Evolutionary conservation across 37 sponge, comb jelly and placozoan genomes (phyloP).

Genomic region (Haliclona indistincta): DNA sequence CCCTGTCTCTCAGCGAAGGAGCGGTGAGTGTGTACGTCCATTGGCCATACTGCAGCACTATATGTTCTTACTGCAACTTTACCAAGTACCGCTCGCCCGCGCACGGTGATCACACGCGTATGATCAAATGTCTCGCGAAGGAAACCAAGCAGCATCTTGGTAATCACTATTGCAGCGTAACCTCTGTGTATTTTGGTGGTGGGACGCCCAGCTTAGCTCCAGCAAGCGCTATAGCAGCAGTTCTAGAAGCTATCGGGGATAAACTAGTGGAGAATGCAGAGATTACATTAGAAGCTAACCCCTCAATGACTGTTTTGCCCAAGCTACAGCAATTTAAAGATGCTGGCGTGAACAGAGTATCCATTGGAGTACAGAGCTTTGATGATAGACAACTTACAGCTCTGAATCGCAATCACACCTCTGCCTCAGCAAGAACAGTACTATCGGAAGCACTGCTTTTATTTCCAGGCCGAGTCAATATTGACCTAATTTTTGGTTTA

Average conservation of each 20-base stretch:
- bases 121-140: constrained; percentile 47
- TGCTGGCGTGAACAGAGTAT: constrained; percentile 77
- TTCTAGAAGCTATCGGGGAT: constrained; percentile 33
- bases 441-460: constrained; percentile 24
- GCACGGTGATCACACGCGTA: constrained; percentile 36
- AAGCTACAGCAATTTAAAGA: constrained; percentile 61
- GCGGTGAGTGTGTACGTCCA: constrained; percentile 15
- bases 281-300: constrained; percentile 79
- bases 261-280: constrained; percentile 32
- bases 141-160: constrained; percentile 32
- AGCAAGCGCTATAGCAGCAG: constrained; percentile 44
- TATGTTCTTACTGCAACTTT: constrained; percentile 88
- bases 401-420: background rate
- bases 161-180: constrained; percentile 21
- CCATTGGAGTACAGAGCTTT: constrained; percentile 74
- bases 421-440: constrained; percentile 6
- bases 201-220: constrained; percentile 84
- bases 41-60: constrained; percentile 81
- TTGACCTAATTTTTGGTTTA: constrained; percentile 83
- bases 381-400: background rate
- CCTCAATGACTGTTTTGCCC: constrained; percentile 38
- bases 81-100: constrained; percentile 64
- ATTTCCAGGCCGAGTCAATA: constrained; percentile 52
- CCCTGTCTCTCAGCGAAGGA: no score
- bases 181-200: constrained; percentile 85